These are phyloP conservation scores for Cheirogaleus major DNA, from an alignment of 2,797 vertebrate genomes.

Conservation along the genomic window DNA sequence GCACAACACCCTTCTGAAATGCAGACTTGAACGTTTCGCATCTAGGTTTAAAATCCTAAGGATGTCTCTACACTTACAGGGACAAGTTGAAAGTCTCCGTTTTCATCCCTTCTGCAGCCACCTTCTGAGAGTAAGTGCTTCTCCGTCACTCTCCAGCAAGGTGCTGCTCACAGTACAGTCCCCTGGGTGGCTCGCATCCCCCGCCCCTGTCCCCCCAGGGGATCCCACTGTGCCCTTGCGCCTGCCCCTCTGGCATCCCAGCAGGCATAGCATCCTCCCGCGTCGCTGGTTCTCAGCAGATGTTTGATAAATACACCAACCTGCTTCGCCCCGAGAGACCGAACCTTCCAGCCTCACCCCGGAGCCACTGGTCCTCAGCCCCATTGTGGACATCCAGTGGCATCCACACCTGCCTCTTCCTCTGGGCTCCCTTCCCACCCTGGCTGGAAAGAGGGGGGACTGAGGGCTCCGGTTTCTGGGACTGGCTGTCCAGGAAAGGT, in stretches of 20 bases:
- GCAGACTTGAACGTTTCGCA: background rate
- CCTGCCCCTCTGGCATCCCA: background rate
- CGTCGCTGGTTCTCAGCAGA: accelerated
- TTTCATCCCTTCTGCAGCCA: background rate
- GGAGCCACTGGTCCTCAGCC: background rate
- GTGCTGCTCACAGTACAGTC: background rate
- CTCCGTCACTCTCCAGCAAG: background rate
- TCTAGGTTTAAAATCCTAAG: too few relatives aligned
- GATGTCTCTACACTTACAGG: background rate
- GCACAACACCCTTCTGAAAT: accelerated
- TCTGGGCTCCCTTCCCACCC: background rate
- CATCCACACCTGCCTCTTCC: too few relatives aligned
- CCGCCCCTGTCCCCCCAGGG: background rate
- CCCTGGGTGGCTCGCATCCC: background rate
- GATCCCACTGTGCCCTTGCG: accelerated
- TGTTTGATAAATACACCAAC: too few relatives aligned
- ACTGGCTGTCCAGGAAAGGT: background rate
- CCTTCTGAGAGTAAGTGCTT: background rate
- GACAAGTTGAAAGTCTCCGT: too few relatives aligned
- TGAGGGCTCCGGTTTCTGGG: background rate
- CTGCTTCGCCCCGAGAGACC: accelerated
- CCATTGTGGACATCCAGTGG: accelerated
- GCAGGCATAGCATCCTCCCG: background rate
- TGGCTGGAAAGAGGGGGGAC: too few relatives aligned
- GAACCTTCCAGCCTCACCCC: background rate